Conservation (phyloP, 2,888 invertebrate genomes). For the Myopa tessellatipennis region DNA sequence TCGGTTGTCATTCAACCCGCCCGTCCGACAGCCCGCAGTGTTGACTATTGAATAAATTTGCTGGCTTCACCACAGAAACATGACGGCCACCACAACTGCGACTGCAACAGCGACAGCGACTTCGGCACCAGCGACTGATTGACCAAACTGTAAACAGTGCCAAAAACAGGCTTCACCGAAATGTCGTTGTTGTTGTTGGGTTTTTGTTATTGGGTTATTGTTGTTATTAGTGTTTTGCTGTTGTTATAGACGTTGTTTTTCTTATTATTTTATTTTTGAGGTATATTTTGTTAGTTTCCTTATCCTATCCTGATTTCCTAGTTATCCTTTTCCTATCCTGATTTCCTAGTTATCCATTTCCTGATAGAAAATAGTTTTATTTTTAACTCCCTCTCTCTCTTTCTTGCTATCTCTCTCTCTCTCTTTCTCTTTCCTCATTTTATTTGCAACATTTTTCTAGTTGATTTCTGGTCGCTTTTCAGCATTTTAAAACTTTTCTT, state of each 20-base stretch:
- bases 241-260: too few species aligned
- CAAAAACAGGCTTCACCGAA: too few species aligned
- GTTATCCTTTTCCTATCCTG: too few species aligned
- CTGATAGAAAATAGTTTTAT: neutral
- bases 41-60: constrained; percentile 9
- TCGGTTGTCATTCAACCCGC: neutral
- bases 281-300: neutral
- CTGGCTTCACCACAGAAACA: neutral
- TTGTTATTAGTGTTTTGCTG: neutral
- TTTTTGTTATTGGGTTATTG: too few species aligned
- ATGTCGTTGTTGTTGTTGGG: too few species aligned
- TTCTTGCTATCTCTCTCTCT: neutral
- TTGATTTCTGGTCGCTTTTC: neutral
- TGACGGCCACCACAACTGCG: neutral
- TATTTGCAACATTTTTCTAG: constrained; percentile 12
- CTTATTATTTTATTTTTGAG: too few species aligned
- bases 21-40: neutral
- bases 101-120: neutral
- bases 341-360: too few species aligned
- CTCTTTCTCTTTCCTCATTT: neutral
- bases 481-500: neutral
- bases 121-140: too few species aligned
- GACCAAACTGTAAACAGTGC: too few species aligned
- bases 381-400: neutral
- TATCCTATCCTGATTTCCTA: too few species aligned